These are phyloP conservation scores for Drosophila bifasciata DNA, from an alignment of 1,140 invertebrate species.

Conservation along the genomic window DNA sequence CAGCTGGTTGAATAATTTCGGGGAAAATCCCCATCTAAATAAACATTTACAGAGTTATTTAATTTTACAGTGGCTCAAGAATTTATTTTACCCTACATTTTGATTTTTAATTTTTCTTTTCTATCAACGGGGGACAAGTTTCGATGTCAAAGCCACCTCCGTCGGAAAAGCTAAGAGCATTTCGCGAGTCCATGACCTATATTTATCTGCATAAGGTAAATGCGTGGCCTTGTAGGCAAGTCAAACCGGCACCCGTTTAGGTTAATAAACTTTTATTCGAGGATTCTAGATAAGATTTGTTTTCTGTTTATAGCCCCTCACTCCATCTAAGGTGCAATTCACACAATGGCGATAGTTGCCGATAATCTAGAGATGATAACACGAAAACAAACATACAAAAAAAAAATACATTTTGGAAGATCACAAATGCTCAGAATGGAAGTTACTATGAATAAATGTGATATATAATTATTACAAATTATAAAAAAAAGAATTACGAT, in stretches of 20 bases:
- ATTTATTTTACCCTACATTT: no score
- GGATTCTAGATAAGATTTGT: background rate
- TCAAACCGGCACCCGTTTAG: background rate
- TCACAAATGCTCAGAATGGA: background rate
- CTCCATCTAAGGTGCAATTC: conserved; percentile 23
- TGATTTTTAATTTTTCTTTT: no score
- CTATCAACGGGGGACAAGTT: background rate
- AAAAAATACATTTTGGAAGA: no score
- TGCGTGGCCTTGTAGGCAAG: background rate
- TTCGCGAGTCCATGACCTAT: conserved; percentile 59
- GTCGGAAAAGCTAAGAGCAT: conserved; percentile 59
- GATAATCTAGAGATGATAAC: no score
- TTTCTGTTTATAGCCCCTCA: background rate
- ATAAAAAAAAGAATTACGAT: background rate
- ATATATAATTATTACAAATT: background rate
- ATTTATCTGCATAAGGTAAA: background rate
- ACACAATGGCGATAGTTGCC: background rate
- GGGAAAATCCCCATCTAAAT: no score
- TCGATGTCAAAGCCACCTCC: conserved; percentile 27
- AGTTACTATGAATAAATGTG: no score
- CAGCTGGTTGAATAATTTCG: background rate
- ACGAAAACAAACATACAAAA: no score
- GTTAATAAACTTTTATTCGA: background rate
- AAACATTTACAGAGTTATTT: no score
- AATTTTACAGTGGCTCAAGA: no score